Percentiles rank a stretch among this genome's conserved stretches.
phyloP scores from a whole-genome alignment of 2,888 invertebrate species.

The Metallyticus violacea region DNA sequence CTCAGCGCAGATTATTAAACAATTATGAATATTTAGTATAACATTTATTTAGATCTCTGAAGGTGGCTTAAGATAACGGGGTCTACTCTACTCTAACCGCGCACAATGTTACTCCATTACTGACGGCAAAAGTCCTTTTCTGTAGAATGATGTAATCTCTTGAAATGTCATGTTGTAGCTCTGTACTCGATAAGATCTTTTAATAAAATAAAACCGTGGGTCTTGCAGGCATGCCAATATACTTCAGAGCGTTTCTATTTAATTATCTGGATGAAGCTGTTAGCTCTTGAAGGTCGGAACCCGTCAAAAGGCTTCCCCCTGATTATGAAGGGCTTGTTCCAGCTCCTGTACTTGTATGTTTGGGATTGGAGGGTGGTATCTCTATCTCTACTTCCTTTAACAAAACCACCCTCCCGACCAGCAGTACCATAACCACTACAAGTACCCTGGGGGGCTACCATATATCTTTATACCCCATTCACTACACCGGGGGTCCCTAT shows the following conservation, averaged over 20 bases:
- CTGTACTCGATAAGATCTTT: neutral
- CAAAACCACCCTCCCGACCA: neutral
- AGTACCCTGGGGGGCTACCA: constrained; percentile 16
- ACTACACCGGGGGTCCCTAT: constrained; percentile 2
- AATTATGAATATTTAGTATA: too few relatives aligned
- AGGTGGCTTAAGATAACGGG: neutral
- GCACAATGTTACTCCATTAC: neutral
- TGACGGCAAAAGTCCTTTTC: neutral
- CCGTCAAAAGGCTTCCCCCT: neutral
- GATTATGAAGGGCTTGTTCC: neutral
- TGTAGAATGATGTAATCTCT: neutral
- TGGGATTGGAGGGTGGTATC: neutral
- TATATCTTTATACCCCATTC: constrained; percentile 23
- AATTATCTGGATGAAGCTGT: neutral
- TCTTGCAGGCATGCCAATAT: neutral
- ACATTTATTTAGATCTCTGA: too few relatives aligned
- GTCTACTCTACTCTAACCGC: too few relatives aligned
- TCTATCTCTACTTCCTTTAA: neutral
- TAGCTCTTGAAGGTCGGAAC: neutral
- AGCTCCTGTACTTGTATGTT: neutral
- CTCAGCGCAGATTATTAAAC: too few relatives aligned
- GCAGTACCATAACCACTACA: neutral
- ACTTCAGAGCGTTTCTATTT: neutral
- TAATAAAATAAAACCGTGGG: neutral
- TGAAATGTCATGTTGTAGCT: neutral